Evolutionary conservation across 35 echinoderm and acorn worm species (phyloP).

Genomic region (Eucidaris tribuloides): DNA sequence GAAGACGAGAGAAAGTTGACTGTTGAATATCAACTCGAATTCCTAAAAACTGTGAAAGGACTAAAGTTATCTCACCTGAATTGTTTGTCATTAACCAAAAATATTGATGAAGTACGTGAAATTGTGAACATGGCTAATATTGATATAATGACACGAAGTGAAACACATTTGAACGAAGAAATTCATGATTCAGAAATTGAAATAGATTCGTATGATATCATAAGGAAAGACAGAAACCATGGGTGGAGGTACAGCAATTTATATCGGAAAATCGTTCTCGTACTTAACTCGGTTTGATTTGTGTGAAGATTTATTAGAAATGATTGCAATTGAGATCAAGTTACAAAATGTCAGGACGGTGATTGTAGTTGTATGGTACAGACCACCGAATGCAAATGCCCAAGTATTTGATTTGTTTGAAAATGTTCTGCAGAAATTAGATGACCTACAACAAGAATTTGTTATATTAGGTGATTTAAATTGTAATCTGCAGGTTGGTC

Average conservation of each 20-base stretch:
- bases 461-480: background rate
- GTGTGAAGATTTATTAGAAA: background rate
- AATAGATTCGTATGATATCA: background rate
- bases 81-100: too few species aligned
- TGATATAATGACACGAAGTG: too few species aligned
- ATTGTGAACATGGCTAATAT: too few species aligned
- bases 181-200: background rate
- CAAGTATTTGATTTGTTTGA: too few species aligned
- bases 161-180: background rate
- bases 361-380: background rate
- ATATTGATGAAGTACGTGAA: too few species aligned
- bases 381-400: background rate
- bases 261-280: background rate
- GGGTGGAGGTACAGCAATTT: background rate
- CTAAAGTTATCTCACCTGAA: too few species aligned
- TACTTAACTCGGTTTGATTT: background rate
- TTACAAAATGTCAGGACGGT: background rate
- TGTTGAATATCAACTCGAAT: too few species aligned
- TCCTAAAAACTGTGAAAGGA: too few species aligned
- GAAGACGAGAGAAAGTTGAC: too few species aligned
- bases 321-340: background rate
- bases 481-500: background rate
- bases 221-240: too few species aligned
- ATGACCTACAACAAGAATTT: background rate
- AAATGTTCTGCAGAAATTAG: too few species aligned